Evolutionary conservation across 2,888 invertebrate species (phyloP).

Genomic region (Noctuana brunneofusca): DNA sequence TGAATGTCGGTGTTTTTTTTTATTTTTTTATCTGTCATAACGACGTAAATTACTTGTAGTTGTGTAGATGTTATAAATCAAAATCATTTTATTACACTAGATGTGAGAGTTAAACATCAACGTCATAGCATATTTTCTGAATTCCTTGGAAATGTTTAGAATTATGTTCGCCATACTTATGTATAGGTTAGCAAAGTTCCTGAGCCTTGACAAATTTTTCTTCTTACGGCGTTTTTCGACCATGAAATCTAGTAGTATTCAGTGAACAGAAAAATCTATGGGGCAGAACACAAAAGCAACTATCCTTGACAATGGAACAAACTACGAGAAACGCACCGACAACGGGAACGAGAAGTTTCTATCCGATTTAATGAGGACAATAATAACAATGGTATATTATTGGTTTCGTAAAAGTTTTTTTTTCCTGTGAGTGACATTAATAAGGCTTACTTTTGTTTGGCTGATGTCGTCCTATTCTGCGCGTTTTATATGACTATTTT

Average conservation of each 20-base stretch:
- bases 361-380: constrained; percentile 10
- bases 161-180: too few relatives aligned
- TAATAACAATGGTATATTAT: constrained; percentile 7
- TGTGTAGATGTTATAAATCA: too few relatives aligned
- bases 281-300: constrained; percentile 23
- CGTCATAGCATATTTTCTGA: too few relatives aligned
- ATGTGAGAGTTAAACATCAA: too few relatives aligned
- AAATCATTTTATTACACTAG: too few relatives aligned
- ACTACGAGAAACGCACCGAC: constrained; percentile 17
- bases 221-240: constrained; percentile 6
- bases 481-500: too few relatives aligned
- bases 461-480: too few relatives aligned
- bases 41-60: too few relatives aligned
- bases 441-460: not conserved
- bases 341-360: constrained; percentile 20
- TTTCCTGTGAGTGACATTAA: not conserved
- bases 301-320: constrained; percentile 10
- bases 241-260: constrained; percentile 25
- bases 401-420: not conserved
- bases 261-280: constrained; percentile 30
- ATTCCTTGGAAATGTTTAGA: too few relatives aligned
- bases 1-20: too few relatives aligned
- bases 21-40: too few relatives aligned
- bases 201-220: not conserved
- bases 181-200: not conserved